phyloP scores from a whole-genome alignment of 2,113 vertebrate genomes.

The Phainopepla nitens region DNA sequence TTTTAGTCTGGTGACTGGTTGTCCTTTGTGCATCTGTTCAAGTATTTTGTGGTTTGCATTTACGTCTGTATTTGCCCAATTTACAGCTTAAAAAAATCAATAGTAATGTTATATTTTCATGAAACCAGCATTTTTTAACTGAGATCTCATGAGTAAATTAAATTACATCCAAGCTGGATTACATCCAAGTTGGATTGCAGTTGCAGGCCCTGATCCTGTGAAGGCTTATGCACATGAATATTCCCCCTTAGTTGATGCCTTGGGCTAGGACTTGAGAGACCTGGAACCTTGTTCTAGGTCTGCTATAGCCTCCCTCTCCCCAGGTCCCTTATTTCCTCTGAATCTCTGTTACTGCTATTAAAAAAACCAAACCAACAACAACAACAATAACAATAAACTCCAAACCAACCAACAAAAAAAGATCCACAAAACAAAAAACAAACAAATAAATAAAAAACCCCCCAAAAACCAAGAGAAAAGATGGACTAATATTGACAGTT shows the following conservation, averaged over 20 bases:
- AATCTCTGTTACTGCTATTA: neutral
- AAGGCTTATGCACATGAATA: neutral
- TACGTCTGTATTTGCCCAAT: slow-evolving; percentile 65
- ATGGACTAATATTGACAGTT: neutral
- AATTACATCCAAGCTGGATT: slow-evolving; percentile 51
- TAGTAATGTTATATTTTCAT: slow-evolving; percentile 64
- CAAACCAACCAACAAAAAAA: too few species aligned
- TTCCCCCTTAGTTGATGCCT: neutral
- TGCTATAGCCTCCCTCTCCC: neutral
- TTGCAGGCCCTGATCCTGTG: neutral
- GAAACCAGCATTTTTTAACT: slow-evolving; percentile 57
- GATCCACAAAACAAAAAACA: neutral
- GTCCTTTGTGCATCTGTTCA: slow-evolving; percentile 65
- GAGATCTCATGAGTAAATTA: slow-evolving; percentile 63
- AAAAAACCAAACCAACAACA: neutral
- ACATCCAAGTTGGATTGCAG: slow-evolving; percentile 29
- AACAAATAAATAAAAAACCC: neutral
- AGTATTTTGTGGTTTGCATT: slow-evolving; percentile 70
- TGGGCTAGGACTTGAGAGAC: neutral
- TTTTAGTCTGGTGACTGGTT: slow-evolving; percentile 50
- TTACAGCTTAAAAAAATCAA: slow-evolving; percentile 62
- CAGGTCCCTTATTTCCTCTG: neutral
- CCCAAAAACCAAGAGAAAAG: neutral
- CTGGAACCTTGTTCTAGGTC: slow-evolving; percentile 53
- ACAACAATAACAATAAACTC: too few species aligned